Evolutionary conservation across 2,113 vertebrate genomes (phyloP).

Genomic region (Cyanistes caeruleus): DNA sequence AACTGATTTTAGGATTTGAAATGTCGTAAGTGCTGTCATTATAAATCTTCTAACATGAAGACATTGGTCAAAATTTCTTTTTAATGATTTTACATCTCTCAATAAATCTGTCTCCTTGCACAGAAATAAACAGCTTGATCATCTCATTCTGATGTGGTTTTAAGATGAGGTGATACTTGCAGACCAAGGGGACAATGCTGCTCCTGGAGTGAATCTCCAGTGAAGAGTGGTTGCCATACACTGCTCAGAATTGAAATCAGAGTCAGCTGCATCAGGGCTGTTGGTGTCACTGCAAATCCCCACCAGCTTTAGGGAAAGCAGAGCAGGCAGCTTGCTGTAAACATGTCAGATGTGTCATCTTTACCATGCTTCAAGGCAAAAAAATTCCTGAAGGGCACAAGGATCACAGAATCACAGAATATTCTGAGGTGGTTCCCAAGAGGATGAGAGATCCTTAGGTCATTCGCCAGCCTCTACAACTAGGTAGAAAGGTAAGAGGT

Average conservation of each 20-base stretch:
- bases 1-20: not conserved
- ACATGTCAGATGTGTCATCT: not conserved
- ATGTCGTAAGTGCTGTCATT: not conserved
- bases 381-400: not conserved
- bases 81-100: not conserved
- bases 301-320: not conserved
- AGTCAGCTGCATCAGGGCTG: fast-evolving
- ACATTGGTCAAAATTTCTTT: not conserved
- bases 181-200: not conserved
- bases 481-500: not conserved
- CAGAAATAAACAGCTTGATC: not conserved
- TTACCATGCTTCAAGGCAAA: too few relatives aligned
- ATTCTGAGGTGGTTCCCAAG: not conserved
- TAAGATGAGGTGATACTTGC: not conserved
- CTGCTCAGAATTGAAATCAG: not conserved
- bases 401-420: not conserved
- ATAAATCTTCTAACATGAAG: not conserved
- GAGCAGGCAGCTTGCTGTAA: not conserved
- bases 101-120: not conserved
- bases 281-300: not conserved
- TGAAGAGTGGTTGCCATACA: fast-evolving
- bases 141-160: not conserved
- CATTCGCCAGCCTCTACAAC: not conserved
- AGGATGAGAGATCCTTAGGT: not conserved
- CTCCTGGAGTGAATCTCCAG: not conserved